Evolutionary conservation across 35 echinoderm and acorn worm species (phyloP), one percentile per base, ranked within the genome.

Genomic region (Eucidaris tribuloides): DNA sequence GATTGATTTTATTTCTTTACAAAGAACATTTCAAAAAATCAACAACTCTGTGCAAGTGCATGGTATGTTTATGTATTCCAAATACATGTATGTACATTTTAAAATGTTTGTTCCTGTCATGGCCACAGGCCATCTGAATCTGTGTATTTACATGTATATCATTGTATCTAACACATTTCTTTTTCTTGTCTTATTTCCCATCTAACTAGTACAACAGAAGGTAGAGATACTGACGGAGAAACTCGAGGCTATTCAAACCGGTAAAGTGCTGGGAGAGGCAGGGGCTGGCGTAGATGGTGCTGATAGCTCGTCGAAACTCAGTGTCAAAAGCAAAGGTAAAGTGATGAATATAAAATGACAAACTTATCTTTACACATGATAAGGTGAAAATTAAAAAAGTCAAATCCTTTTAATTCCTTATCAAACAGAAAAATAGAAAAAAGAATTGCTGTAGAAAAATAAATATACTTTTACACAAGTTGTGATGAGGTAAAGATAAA

Each of bases 281-380:
- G 87, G 76, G 13, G 86, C 77, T 29, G 62, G 66, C 31, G 80
- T 93, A 7, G 96, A 99, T 80, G 79, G 78, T 18, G 25, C 65
- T 23, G 90, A 85, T 55, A 86, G 77, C 54, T 68, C 86, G 60
- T 32, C 65, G 6, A 91, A 85, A 74, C 59, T 86, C n/a, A 93
- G 87, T 49, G 91, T 90, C n/a, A 93, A 93, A 62, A 87, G 83
- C 77, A 99, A 90, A 99, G 91, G 91, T 97, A 76, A 11, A 2
- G n/a, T 24, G 18, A 70, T 25, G 18, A 34, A 17, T 17, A 19
- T n/a, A 70, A 25, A 34, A 17, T 0, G 17, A 34, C 15, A 2
- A 1, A 32, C n/a, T 4, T 23, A 17, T 70, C 19, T 32, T 17
- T 0, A 11, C 15, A 34, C 33, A 15, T 70, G 15, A 70, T 15